Evolutionary conservation across 1,140 invertebrate genomes (phyloP).

Genomic region (Semibalanus balanoides): DNA sequence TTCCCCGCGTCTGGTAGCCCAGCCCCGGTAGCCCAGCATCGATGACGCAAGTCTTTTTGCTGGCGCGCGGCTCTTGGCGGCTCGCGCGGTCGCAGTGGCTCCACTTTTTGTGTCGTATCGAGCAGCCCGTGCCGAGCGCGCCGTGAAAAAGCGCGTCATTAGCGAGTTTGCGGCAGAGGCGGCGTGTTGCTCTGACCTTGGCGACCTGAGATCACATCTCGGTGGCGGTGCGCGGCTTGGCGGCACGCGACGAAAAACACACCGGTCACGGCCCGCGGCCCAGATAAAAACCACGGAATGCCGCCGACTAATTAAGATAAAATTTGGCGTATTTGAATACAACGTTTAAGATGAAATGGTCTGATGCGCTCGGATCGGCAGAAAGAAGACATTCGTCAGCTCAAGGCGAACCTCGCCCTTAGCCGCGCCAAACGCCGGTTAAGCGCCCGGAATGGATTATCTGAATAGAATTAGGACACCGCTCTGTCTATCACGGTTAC

Average conservation of each 20-base stretch:
- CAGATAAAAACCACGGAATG: not conserved
- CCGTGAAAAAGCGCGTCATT: not conserved
- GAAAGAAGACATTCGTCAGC: conserved; percentile 15
- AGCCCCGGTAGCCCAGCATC: too few species aligned
- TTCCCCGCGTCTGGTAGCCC: too few species aligned
- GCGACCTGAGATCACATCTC: not conserved
- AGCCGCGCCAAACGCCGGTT: conserved; percentile 12
- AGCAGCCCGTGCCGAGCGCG: too few species aligned
- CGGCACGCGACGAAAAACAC: not conserved
- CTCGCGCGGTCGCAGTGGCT: too few species aligned
- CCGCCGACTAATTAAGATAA: not conserved
- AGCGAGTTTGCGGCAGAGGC: not conserved
- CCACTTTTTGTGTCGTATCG: not conserved
- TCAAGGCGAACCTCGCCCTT: conserved; percentile 16
- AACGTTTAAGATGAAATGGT: not conserved
- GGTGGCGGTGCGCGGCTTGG: too few species aligned
- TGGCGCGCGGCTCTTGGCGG: not conserved
- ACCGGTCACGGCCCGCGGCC: not conserved
- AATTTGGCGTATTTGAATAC: conserved; percentile 2
- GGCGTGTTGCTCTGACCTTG: not conserved
- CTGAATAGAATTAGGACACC: not conserved
- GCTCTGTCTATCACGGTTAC: not conserved
- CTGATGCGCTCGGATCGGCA: conserved; percentile 1
- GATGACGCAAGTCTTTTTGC: too few species aligned
- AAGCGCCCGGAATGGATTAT: conserved; percentile 11